Percentiles rank a stretch among this genome's conserved stretches.
phyloP scores from a whole-genome alignment of 2,888 invertebrate species.

The Lymantria dispar region DNA sequence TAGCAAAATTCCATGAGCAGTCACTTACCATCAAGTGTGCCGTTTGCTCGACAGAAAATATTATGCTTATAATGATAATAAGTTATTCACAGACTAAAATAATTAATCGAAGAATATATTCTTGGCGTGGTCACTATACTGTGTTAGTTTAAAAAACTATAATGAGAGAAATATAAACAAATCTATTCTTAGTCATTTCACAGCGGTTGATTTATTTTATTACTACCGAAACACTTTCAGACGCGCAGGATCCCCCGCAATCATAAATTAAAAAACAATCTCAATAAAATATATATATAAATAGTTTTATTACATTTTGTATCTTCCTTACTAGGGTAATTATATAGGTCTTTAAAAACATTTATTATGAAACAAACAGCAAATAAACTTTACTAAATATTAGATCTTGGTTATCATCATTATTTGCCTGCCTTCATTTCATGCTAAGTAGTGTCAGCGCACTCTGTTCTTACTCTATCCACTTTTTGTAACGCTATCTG shows the following conservation, averaged over 20 bases:
- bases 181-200: conserved; percentile 3
- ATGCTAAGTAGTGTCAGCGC: too few relatives aligned
- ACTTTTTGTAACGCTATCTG: too few relatives aligned
- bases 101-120: neutral
- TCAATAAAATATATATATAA: conserved; percentile 8
- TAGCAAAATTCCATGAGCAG: too few relatives aligned
- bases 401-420: too few relatives aligned
- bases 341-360: neutral
- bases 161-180: neutral
- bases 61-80: too few relatives aligned
- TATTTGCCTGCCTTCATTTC: too few relatives aligned
- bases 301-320: conserved; percentile 9
- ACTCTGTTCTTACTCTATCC: too few relatives aligned
- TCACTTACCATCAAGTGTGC: too few relatives aligned
- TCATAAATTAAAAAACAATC: conserved; percentile 9
- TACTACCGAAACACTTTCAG: conserved; percentile 1
- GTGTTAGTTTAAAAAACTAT: neutral
- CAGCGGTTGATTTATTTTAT: conserved; percentile 8
- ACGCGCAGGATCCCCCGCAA: conserved; percentile 1
- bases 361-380: too few relatives aligned
- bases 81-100: neutral
- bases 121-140: neutral
- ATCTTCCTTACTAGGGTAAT: neutral
- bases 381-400: too few relatives aligned
- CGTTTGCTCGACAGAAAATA: too few relatives aligned